Conservation (phyloP, 2,888 invertebrate species). For the Philopedon plagiatum region DNA sequence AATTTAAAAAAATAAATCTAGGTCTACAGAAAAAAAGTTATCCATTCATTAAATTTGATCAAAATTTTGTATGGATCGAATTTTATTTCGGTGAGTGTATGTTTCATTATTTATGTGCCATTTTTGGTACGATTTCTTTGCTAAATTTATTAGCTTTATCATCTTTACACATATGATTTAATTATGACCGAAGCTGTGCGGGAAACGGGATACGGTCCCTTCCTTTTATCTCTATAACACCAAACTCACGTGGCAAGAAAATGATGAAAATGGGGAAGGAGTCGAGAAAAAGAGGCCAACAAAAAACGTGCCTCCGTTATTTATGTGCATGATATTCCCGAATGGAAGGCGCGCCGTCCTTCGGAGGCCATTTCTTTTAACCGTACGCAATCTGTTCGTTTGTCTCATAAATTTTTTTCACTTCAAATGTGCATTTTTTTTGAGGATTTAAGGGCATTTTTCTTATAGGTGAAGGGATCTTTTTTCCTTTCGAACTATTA, state of each 20-base stretch:
- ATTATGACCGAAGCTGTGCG: constrained; percentile 5
- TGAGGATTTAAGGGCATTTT: background rate
- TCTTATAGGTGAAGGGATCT: background rate
- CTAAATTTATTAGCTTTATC: background rate
- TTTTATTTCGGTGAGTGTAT: too few relatives aligned
- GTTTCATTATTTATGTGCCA: too few relatives aligned
- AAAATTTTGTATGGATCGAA: too few relatives aligned
- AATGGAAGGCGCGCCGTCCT: constrained; percentile 4
- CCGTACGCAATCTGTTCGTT: constrained; percentile 6
- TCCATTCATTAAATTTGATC: too few relatives aligned
- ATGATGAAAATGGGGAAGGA: constrained; percentile 22
- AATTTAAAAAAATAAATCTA: too few relatives aligned
- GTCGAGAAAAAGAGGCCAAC: constrained; percentile 18
- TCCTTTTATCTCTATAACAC: constrained; percentile 5
- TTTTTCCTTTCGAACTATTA: background rate
- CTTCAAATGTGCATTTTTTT: background rate
- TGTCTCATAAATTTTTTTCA: constrained; percentile 10
- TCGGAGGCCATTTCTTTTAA: constrained; percentile 17
- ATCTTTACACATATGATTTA: background rate
- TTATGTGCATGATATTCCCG: constrained; percentile 24
- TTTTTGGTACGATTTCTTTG: background rate
- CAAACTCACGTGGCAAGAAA: constrained; percentile 12
- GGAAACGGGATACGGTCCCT: background rate
- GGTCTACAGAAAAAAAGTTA: too few relatives aligned
- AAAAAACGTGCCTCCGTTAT: constrained; percentile 25